Conservation (phyloP, 1,140 invertebrate species). For the Drosophila insularis region DNA sequence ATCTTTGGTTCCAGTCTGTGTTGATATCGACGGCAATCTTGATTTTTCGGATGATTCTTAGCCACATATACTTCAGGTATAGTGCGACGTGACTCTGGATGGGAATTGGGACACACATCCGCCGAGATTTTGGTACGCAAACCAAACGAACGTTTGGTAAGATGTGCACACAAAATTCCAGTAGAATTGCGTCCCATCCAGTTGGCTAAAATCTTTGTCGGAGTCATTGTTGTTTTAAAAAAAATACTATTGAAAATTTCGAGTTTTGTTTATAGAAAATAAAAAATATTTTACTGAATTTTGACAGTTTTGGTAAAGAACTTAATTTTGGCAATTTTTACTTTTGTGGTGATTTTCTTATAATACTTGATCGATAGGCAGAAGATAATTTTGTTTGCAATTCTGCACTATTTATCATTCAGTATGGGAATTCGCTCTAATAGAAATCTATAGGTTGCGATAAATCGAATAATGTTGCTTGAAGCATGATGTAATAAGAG, state of each 20-base stretch:
- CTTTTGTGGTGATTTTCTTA: background rate
- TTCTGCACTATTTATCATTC: too few relatives aligned
- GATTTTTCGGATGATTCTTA: background rate
- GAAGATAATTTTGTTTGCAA: too few relatives aligned
- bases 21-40: background rate
- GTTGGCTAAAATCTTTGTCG: background rate
- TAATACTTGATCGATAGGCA: too few relatives aligned
- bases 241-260: background rate
- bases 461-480: too few relatives aligned
- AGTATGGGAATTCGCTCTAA: too few relatives aligned
- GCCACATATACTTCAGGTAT: slow-evolving; percentile 17
- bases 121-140: background rate
- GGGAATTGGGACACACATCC: background rate
- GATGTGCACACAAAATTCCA: background rate
- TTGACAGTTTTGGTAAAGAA: background rate
- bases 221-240: background rate
- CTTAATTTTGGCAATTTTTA: background rate
- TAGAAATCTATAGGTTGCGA: too few relatives aligned
- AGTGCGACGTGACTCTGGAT: slow-evolving; percentile 39
- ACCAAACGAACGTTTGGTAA: background rate
- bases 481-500: too few relatives aligned
- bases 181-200: background rate
- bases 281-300: background rate
- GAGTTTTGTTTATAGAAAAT: background rate
- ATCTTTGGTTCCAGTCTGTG: background rate